Evolutionary conservation across 2,888 invertebrate species (phyloP), one percentile per base, ranked within the genome.

Genomic region (Clostera curtula): DNA sequence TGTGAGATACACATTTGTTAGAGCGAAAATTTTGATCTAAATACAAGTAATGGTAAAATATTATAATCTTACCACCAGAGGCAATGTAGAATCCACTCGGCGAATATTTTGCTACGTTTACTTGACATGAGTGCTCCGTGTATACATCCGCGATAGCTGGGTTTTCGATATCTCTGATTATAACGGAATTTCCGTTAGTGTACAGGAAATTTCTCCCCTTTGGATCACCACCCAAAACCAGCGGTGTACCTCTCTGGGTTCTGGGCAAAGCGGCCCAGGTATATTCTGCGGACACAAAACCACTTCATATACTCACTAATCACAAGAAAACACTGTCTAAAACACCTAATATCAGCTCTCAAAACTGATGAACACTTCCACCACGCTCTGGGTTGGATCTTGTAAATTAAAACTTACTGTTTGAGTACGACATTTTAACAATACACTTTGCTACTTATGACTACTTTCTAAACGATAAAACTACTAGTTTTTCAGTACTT

Each of bases 71-170:
- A 96, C 96, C 97, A 84, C 96, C 98, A 42, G 98, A 99, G 19
- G 97, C 96, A 58, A 99, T 98, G 77, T 99, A 99, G 83, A 95
- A 98, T 43, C 98, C 96, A 74, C 95, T 96, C 5, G 98, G 98
- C 12, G 98, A 96, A 76, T 97, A 98, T 77, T 98, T 98, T 34
- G 99, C 99, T 32, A 98, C 97, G 67, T 95, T 97, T 3, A 97
- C 96, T 60, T 91, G 89, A 60, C 93, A 93, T 24, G 97, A 94
- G 82, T 99, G 99, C 76, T 99, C 97, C 3, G 98, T 97, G 77
- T 99, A 99, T 43, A 98, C 90, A 71, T 99, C 98, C 36, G 95
- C 88, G 47, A 95, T 91, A 9, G 95, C 91, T 43, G 98, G 96
- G 82, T 98, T 93, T 93, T 96, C 94, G 55, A 98, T 95, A 75